Conservation (phyloP, 2,113 vertebrate species). For the Syngnathus scovelli region DNA sequence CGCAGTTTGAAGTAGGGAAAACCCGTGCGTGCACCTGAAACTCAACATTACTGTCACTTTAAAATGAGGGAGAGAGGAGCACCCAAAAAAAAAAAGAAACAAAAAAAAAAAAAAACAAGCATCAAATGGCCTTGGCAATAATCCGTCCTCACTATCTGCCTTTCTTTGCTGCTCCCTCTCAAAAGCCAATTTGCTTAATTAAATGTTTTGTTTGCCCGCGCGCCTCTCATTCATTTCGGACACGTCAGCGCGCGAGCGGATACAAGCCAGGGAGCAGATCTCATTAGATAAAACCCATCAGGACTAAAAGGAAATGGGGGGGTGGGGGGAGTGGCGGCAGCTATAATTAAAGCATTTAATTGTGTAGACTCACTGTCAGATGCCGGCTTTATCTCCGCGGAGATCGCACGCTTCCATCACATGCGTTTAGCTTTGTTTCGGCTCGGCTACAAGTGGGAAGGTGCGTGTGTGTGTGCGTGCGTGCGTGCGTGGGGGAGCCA, state of each 20-base stretch:
- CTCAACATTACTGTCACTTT: conserved; percentile 75
- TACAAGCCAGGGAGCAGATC: conserved; percentile 99
- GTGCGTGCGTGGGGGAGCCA: conserved; percentile 51
- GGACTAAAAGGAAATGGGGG: conserved; percentile 98
- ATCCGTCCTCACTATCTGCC: conserved; percentile 74
- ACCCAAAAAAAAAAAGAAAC: conserved; percentile 59
- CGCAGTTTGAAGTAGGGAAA: background rate
- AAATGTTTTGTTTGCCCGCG: conserved; percentile 99
- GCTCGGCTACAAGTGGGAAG: conserved; percentile 72
- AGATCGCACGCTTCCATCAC: conserved; percentile 80
- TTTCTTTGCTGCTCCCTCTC: conserved; percentile 74
- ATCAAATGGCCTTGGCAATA: conserved; percentile 76
- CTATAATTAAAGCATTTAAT: conserved; percentile 99
- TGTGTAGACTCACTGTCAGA: conserved; percentile 94
- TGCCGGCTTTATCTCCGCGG: conserved; percentile 80
- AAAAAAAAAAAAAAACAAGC: conserved; percentile 52
- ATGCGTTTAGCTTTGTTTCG: conserved; percentile 59
- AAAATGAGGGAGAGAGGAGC: conserved; percentile 51
- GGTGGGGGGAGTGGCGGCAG: conserved; percentile 40
- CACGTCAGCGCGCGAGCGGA: conserved; percentile 96
- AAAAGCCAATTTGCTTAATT: conserved; percentile 99
- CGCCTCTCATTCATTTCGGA: conserved; percentile 99
- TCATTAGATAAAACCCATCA: conserved; percentile 99
- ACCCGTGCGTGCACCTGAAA: conserved; percentile 38
- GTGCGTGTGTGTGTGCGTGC: conserved; percentile 31